These are phyloP conservation scores for Neuroterus valhalla DNA, from an alignment of 1,140 invertebrate genomes.

Conservation along the genomic window DNA sequence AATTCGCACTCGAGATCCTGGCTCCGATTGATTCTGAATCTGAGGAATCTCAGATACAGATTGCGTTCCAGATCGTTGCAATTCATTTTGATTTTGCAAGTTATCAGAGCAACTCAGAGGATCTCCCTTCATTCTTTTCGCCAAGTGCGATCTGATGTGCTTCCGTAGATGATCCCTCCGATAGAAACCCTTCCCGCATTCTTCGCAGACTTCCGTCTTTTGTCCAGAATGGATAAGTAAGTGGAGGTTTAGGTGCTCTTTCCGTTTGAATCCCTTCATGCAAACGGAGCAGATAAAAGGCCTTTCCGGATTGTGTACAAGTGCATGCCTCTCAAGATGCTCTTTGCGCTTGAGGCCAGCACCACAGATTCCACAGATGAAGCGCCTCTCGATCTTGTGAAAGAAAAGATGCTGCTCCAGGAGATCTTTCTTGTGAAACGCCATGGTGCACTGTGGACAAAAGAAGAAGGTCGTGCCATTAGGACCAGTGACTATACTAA, in stretches of 20 bases:
- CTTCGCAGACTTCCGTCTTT: slow-evolving; percentile 84
- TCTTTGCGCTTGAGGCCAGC: slow-evolving; percentile 86
- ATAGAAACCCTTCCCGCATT: slow-evolving; percentile 87
- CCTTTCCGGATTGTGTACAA: slow-evolving; percentile 86
- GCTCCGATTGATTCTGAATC: slow-evolving; percentile 67
- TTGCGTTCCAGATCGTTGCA: slow-evolving; percentile 60
- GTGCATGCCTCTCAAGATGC: slow-evolving; percentile 85
- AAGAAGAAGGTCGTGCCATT: slow-evolving; percentile 85
- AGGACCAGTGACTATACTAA: slow-evolving; percentile 82
- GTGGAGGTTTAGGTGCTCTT: slow-evolving; percentile 87
- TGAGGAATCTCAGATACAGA: slow-evolving; percentile 56
- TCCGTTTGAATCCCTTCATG: slow-evolving; percentile 86
- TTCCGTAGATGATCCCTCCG: slow-evolving; percentile 88
- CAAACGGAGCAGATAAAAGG: slow-evolving; percentile 86
- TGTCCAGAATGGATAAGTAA: slow-evolving; percentile 88
- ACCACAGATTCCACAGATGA: slow-evolving; percentile 79
- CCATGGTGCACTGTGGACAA: slow-evolving; percentile 87
- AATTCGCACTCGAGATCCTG: no score
- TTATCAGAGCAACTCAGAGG: slow-evolving; percentile 64
- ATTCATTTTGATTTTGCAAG: slow-evolving; percentile 60
- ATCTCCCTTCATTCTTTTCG: slow-evolving; percentile 82
- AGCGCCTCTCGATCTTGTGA: slow-evolving; percentile 85
- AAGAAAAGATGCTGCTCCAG: slow-evolving; percentile 84
- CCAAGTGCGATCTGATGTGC: slow-evolving; percentile 84
- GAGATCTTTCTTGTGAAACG: slow-evolving; percentile 84